Percentiles rank a stretch among this genome's conserved stretches.
These are phyloP conservation scores for Argynnis bischoffii DNA, from an alignment of 2,888 invertebrate genomes.

Conservation along the genomic window DNA sequence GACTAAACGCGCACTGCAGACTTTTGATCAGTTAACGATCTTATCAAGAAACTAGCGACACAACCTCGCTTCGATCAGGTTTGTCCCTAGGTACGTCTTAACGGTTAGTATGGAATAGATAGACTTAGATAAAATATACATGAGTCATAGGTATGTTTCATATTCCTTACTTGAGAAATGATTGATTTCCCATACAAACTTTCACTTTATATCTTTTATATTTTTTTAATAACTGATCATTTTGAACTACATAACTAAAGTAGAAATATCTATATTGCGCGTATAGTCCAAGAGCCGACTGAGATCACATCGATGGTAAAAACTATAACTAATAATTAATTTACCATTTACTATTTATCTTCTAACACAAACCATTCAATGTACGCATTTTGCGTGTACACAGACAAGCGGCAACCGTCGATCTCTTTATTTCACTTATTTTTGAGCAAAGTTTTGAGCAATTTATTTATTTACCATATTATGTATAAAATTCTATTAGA, in stretches of 20 bases:
- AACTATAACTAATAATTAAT: constrained; percentile 19
- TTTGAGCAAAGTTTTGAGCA: constrained; percentile 19
- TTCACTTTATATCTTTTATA: too few species aligned
- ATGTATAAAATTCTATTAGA: too few species aligned
- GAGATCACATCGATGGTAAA: constrained; percentile 20
- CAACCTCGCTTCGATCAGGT: too few species aligned
- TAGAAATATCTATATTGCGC: background rate
- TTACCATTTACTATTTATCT: constrained; percentile 3
- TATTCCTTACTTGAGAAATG: too few species aligned
- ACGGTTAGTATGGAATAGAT: too few species aligned
- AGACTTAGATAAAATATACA: too few species aligned
- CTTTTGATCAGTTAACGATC: background rate
- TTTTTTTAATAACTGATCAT: background rate
- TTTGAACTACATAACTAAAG: background rate
- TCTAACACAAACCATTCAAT: background rate
- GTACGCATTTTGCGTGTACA: background rate
- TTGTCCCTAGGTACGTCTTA: too few species aligned
- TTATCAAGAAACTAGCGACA: too few species aligned
- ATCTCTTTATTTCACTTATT: background rate
- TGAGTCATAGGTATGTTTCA: too few species aligned
- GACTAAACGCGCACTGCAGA: constrained; percentile 7
- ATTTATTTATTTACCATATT: background rate
- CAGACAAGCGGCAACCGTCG: constrained; percentile 12
- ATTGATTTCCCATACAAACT: too few species aligned
- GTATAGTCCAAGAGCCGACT: constrained; percentile 2